Base-by-base conservation (phyloP, 2,888 invertebrate genomes). In the Coleophora flavipennella region DNA sequence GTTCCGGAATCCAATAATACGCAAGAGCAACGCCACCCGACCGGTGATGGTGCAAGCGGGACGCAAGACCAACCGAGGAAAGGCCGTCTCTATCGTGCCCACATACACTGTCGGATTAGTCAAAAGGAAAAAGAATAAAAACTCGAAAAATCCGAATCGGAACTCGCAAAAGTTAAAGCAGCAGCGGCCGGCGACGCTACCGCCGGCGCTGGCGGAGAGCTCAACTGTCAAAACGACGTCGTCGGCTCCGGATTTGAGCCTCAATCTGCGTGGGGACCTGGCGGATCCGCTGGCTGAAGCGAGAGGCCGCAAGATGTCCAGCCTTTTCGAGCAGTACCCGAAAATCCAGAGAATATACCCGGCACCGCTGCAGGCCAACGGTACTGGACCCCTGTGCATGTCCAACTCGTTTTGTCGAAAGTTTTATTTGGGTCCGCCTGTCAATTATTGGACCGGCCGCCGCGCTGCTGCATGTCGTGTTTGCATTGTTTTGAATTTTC, bases 321-420 rank as follows among this genome's bases (percentile, higher is more conserved):
- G 87, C 53, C 83, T 91, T 41, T 92, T 91, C 72, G 90, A 91
- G 67, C 89, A 90, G 56, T 92, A 92, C 67, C 89, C 90, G 50
- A 92, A 91, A 81, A 90, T 91, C 49, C 91, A 92, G 66, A 88
- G 91, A 56, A 91, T 93, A 51, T 93, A 92, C 68, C 93, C 93
- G 2, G 89, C 91, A 57, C 83, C 84, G 43, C 83, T 83, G 34
- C 78, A 77, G 59, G 72, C 84, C 53, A 74, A 80, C 66, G 85
- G 84, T 75, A 85, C 74, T 58, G 59, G 42, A 49, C 49, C 42
- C 60, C 71, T 74, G 75, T 79, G 80, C 60, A 56, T 60, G 66
- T 62, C 60, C 58, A 57, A 56, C 59, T 61, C 60, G 62, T 71
- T 65, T 62, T 59, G 61, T 59, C 53, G 47, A 49, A 51, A 53